Evolutionary conservation across 1,140 invertebrate species (phyloP).

Genomic region (Pogonus chalceus): DNA sequence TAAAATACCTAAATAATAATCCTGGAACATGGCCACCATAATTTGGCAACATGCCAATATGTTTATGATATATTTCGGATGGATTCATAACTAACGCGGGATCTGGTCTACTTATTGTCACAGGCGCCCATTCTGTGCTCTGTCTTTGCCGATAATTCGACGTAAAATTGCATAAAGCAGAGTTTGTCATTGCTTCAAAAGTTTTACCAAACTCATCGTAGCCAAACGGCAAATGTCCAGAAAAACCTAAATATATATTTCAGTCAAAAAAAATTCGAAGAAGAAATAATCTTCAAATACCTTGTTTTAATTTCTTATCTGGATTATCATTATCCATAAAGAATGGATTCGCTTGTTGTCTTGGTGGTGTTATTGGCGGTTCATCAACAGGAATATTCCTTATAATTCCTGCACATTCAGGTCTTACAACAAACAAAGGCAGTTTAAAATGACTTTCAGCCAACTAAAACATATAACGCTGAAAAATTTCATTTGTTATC

Average conservation of each 20-base stretch:
- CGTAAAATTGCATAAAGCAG: slow-evolving; percentile 55
- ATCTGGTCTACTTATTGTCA: slow-evolving; percentile 40
- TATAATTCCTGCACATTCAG: slow-evolving; percentile 49
- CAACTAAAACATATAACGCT: slow-evolving; percentile 39
- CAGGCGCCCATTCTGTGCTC: slow-evolving; percentile 58
- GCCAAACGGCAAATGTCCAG: slow-evolving; percentile 58
- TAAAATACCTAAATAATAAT: slow-evolving; percentile 45
- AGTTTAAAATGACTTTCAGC: slow-evolving; percentile 51
- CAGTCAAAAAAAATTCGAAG: neutral
- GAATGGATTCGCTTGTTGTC: slow-evolving; percentile 52
- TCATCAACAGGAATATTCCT: slow-evolving; percentile 46
- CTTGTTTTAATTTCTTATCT: slow-evolving; percentile 53
- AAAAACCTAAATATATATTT: slow-evolving; percentile 41
- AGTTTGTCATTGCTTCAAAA: slow-evolving; percentile 49
- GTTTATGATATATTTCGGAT: slow-evolving; percentile 53
- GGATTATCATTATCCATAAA: slow-evolving; percentile 54
- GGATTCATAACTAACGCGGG: slow-evolving; percentile 38
- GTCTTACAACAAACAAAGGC: slow-evolving; percentile 50
- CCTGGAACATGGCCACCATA: slow-evolving; percentile 65
- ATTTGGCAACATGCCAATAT: slow-evolving; percentile 58
- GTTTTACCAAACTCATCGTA: slow-evolving; percentile 51
- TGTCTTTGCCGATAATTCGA: slow-evolving; percentile 54
- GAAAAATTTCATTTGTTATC: neutral
- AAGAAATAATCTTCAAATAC: slow-evolving; percentile 22
- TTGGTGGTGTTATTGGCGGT: slow-evolving; percentile 40